Evolutionary conservation across 2,113 vertebrate species (phyloP).

Genomic region (Athene noctua): DNA sequence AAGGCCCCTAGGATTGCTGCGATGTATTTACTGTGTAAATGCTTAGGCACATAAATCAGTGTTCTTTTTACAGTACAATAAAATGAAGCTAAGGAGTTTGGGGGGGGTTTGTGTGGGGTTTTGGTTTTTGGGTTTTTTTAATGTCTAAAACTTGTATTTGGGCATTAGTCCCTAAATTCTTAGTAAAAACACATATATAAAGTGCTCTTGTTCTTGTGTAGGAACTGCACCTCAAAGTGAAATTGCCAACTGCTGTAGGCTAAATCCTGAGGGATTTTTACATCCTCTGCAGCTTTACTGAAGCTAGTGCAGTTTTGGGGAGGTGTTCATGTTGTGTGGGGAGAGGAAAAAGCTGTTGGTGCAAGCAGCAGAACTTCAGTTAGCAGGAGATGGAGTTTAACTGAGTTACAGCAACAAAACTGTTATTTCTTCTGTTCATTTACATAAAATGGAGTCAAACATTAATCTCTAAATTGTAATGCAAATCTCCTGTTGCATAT

Average conservation of each 20-base stretch:
- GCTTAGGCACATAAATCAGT: background rate
- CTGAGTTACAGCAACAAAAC: background rate
- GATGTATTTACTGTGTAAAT: conserved; percentile 1
- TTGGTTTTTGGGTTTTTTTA: background rate
- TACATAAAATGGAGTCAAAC: background rate
- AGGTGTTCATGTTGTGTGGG: background rate
- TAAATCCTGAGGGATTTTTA: background rate
- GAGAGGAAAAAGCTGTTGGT: background rate
- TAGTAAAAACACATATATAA: background rate
- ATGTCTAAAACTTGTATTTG: background rate
- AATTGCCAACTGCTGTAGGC: background rate
- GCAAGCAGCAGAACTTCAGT: background rate
- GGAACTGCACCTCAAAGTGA: background rate
- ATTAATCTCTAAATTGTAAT: background rate
- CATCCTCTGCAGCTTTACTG: background rate
- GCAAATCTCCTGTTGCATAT: background rate
- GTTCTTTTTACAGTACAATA: background rate
- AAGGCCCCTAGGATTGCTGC: background rate
- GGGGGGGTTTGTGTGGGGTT: background rate
- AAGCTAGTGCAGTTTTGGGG: background rate
- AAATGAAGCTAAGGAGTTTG: background rate
- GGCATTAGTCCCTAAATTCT: background rate
- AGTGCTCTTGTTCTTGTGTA: background rate
- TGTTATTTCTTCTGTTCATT: background rate
- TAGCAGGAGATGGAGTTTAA: background rate